phyloP scores from a whole-genome alignment of 2,113 vertebrate species.

The Etheostoma cragini region DNA sequence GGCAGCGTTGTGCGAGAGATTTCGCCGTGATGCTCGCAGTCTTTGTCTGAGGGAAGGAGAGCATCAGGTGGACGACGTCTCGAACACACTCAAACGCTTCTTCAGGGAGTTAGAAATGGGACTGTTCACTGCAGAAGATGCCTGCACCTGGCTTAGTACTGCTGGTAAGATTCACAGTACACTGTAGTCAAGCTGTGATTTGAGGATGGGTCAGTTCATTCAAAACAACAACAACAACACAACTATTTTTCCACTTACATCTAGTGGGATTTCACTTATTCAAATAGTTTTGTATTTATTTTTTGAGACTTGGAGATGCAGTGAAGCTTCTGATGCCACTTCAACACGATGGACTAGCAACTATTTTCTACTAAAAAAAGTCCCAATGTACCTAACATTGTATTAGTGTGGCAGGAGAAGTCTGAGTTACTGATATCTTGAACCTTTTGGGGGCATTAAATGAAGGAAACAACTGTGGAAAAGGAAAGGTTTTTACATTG shows the following conservation, averaged over 20 bases:
- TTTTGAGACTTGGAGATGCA: neutral
- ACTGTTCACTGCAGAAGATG: constrained; percentile 85
- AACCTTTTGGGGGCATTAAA: neutral
- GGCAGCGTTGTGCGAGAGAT: constrained; percentile 86
- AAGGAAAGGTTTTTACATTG: neutral
- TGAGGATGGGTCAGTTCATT: neutral
- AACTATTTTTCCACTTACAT: neutral
- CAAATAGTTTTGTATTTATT: neutral
- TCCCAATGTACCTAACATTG: neutral
- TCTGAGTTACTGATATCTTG: neutral
- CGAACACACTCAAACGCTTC: constrained; percentile 94
- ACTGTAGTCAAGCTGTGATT: neutral
- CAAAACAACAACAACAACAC: neutral
- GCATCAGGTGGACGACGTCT: constrained; percentile 94
- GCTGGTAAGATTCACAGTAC: constrained; percentile 77
- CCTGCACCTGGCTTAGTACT: constrained; percentile 85
- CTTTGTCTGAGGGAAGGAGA: constrained; percentile 90
- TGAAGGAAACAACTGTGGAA: neutral
- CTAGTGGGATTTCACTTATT: neutral
- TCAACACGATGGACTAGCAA: neutral
- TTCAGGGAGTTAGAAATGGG: constrained; percentile 91
- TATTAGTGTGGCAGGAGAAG: neutral
- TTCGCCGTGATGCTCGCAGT: constrained; percentile 88
- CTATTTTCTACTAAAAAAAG: neutral
- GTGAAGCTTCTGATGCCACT: neutral